Conservation (phyloP, 2,113 vertebrate species). For the Peromyscus polionotus region DNA sequence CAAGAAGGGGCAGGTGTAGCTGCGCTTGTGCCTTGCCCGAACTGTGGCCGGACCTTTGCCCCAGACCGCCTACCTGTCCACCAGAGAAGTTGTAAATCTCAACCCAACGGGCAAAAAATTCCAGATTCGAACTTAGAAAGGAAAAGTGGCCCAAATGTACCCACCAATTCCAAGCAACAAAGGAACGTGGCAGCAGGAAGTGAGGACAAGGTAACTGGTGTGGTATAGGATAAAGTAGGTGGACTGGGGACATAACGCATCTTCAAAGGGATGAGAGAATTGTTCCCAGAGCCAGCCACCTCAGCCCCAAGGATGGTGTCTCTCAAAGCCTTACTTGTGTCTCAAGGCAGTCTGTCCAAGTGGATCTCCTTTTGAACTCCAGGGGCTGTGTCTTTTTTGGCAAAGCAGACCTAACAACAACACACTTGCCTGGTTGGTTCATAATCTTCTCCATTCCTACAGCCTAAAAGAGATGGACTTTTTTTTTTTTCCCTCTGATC, state of each 20-base stretch:
- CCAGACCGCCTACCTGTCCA: slow-evolving; percentile 68
- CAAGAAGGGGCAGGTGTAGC: slow-evolving; percentile 20
- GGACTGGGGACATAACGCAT: neutral
- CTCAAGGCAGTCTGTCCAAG: neutral
- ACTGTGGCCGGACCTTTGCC: slow-evolving; percentile 74
- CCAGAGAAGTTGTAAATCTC: slow-evolving; percentile 77
- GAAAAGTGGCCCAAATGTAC: neutral
- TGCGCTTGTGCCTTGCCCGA: slow-evolving; percentile 68
- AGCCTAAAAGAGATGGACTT: neutral
- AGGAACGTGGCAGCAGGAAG: neutral
- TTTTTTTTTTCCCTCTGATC: neutral
- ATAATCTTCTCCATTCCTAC: slow-evolving; percentile 1
- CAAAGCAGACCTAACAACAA: slow-evolving; percentile 30
- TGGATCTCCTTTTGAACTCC: neutral
- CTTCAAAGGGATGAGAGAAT: neutral
- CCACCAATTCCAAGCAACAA: neutral
- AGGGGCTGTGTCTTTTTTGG: neutral
- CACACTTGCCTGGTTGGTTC: neutral
- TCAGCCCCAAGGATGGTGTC: neutral
- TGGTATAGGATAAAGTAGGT: neutral
- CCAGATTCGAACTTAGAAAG: slow-evolving; percentile 42
- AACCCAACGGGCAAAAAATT: neutral
- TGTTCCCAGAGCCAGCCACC: neutral
- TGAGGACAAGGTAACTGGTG: slow-evolving; percentile 83
- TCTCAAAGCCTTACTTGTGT: neutral